Base-by-base conservation (phyloP, 1,140 invertebrate genomes). In the Adoxophyes honmai region DNA sequence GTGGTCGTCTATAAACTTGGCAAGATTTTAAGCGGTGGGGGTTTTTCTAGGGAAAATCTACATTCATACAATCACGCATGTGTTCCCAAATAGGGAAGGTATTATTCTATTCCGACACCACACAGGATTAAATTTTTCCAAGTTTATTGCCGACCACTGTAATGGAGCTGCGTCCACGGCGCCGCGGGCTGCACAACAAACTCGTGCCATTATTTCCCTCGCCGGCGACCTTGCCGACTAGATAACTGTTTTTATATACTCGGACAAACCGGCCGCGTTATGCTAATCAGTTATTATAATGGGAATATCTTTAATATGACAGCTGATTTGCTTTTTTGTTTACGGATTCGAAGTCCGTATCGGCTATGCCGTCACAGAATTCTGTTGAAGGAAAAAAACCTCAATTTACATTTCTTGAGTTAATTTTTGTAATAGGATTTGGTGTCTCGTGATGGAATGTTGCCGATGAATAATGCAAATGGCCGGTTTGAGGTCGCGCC, bases 181-280 rank as follows among this genome's bases (percentile, higher is more conserved):
- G 15, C 38, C 39, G 39, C 39, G 39, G 39, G 39, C 16, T 4
- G 18, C 39, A 44, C 60, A 63, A 56, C 35, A 48, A n/a, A 54
- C 63, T 63, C 16, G 39, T 16, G 5, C 15, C 10, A 44, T 44
- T 44, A 44, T 21, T 44, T 21, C 15, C 38, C 39, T 16, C 39
- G 16, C 39, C 13, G 16, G 16, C 64, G 79, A 68, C 77, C 79
- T 82, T 80, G 79, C 60, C 57, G 64, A 60, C 11, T 34, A 52
- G 11, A 63, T 80, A 82, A 78, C 79, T 73, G 79, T 82, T 75
- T 62, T 66, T 52, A 59, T 52, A 59, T 56, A 44, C 70, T 58
- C 66, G n/a, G 64, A 73, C 70, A 73, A 74, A 63, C 69, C 65
- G 62, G 18, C 58, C 42, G 53, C 37, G 70, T 75, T 78, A 76